Conservation (phyloP, 2,888 invertebrate genomes). For the Tridacna gigas region DNA sequence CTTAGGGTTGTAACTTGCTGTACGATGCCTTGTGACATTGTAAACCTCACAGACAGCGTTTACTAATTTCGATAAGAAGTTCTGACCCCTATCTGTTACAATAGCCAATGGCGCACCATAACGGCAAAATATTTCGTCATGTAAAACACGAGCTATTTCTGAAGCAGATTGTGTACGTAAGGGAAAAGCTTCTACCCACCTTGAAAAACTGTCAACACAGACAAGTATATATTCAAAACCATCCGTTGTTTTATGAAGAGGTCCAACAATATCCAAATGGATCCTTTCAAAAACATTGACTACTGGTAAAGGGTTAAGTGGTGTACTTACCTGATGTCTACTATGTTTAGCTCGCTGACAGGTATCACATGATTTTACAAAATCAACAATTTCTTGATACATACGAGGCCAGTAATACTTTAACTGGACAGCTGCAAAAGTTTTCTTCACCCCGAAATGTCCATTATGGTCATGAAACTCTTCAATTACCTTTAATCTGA, state of each 20-base stretch:
- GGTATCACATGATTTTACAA: conserved; percentile 47
- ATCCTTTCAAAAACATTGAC: conserved; percentile 46
- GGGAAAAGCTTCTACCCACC: conserved; percentile 46
- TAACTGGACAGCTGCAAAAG: conserved; percentile 20
- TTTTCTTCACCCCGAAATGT: not conserved
- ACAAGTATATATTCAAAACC: conserved; percentile 42
- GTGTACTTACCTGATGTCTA: conserved; percentile 44
- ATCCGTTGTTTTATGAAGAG: conserved; percentile 45
- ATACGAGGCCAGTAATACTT: conserved; percentile 61
- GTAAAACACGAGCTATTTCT: conserved; percentile 44
- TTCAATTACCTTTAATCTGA: conserved; percentile 29
- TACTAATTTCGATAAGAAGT: conserved; percentile 3
- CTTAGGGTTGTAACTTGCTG: conserved; percentile 58
- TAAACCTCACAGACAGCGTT: not conserved
- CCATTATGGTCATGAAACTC: not conserved
- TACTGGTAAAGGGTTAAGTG: conserved; percentile 49
- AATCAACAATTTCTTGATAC: conserved; percentile 44
- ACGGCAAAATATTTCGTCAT: conserved; percentile 53
- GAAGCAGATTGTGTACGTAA: conserved; percentile 45
- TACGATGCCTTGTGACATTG: conserved; percentile 32
- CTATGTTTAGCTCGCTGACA: conserved; percentile 47
- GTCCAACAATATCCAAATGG: conserved; percentile 57
- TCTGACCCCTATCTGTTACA: conserved; percentile 52
- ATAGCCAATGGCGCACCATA: conserved; percentile 50
- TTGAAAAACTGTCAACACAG: conserved; percentile 44